Conservation (phyloP, 2,888 invertebrate species). For the Dicyrtomina minuta region DNA sequence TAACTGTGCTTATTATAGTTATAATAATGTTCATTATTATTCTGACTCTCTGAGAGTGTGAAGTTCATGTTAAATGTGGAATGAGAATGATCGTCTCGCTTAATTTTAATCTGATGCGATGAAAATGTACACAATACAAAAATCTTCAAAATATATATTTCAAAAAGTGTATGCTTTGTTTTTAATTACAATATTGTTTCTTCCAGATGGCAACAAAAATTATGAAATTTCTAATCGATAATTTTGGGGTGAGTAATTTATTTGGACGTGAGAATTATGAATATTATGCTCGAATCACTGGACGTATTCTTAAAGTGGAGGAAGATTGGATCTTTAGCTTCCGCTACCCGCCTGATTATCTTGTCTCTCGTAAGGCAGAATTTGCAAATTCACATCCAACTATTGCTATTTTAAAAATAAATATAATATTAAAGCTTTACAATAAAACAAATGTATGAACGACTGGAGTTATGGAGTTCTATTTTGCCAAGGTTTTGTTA, state of each 20-base stretch:
- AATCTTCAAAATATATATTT: background rate
- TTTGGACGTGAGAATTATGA: slow-evolving; percentile 94
- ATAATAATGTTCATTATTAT: too few species aligned
- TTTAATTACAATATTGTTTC: slow-evolving; percentile 26
- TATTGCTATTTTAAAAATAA: too few species aligned
- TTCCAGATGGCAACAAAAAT: slow-evolving; percentile 86
- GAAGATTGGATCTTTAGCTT: slow-evolving; percentile 96
- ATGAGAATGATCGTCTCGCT: too few species aligned
- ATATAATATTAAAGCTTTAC: too few species aligned
- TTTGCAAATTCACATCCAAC: too few species aligned
- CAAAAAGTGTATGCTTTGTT: background rate
- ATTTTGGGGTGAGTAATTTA: slow-evolving; percentile 91
- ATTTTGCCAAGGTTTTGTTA: too few species aligned
- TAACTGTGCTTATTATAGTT: background rate
- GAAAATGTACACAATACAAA: too few species aligned
- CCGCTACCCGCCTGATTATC: slow-evolving; percentile 74
- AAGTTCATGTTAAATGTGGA: too few species aligned
- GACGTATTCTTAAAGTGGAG: slow-evolving; percentile 85
- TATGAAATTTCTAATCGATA: slow-evolving; percentile 95
- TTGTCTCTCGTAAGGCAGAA: slow-evolving; percentile 63
- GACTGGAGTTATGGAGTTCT: too few species aligned
- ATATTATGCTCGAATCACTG: slow-evolving; percentile 92
- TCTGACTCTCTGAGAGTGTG: background rate
- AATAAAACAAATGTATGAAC: background rate
- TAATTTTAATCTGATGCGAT: too few species aligned